A percentile compares a stretch with the other conserved stretches of the same genome.
Conservation (phyloP, 1,140 invertebrate species). For the Eciton burchellii region DNA sequence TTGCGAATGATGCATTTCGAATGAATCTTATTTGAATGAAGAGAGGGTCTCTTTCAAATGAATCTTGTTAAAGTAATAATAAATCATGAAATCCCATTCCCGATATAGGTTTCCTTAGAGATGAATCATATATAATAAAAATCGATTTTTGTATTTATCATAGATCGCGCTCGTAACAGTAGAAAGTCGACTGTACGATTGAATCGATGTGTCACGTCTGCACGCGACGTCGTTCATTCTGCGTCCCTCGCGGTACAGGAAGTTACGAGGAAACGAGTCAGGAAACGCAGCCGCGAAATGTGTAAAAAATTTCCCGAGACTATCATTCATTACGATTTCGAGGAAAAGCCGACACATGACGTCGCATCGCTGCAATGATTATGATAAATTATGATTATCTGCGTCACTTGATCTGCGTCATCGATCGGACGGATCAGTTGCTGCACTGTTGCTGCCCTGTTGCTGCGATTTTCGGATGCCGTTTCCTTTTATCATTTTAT, state of each 20-base stretch:
- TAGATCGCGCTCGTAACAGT: neutral
- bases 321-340: constrained; percentile 19
- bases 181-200: constrained; percentile 22
- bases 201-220: constrained; percentile 32
- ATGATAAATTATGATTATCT: neutral
- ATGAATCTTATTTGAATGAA: too few species aligned
- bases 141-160: neutral
- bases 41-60: too few species aligned
- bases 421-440: neutral
- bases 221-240: constrained; percentile 16
- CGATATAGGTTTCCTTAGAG: neutral
- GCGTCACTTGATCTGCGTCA: neutral
- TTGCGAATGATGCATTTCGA: too few species aligned
- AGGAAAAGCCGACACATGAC: constrained; percentile 10
- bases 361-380: constrained; percentile 10
- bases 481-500: too few species aligned
- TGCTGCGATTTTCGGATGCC: neutral
- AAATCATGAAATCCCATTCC: too few species aligned
- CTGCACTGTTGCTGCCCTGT: neutral
- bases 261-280: constrained; percentile 24
- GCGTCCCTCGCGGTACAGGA: constrained; percentile 2
- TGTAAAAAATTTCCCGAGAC: constrained; percentile 36
- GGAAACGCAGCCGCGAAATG: constrained; percentile 47
- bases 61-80: too few species aligned
- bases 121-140: neutral